These are phyloP conservation scores for Heliornis fulica DNA, from an alignment of 2,113 vertebrate genomes.

Conservation along the genomic window DNA sequence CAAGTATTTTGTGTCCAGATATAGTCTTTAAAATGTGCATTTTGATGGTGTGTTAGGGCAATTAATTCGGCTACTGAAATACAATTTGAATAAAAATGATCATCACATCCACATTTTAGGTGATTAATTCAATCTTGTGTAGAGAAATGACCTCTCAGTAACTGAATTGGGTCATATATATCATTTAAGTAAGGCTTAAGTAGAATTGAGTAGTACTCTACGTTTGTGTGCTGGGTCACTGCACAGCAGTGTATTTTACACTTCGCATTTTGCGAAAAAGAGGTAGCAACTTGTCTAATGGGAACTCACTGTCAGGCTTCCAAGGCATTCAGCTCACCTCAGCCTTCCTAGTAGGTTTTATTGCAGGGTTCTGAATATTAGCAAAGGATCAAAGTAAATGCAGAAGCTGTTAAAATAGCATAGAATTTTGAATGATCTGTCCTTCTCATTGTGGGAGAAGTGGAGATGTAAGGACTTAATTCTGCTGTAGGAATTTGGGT, in stretches of 20 bases:
- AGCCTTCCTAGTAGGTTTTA: not conserved
- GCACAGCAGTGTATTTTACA: not conserved
- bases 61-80: not conserved
- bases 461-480: not conserved
- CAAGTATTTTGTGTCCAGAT: not conserved
- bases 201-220: not conserved
- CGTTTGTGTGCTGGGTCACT: constrained; percentile 11
- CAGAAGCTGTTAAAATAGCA: not conserved
- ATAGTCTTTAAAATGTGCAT: not conserved
- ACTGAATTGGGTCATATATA: not conserved
- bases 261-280: not conserved
- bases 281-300: not conserved
- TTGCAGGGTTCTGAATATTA: not conserved
- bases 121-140: not conserved
- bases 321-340: not conserved
- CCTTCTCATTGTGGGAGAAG: not conserved
- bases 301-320: not conserved
- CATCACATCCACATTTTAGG: not conserved
- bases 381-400: not conserved
- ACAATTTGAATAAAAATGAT: not conserved
- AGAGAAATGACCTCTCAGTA: not conserved
- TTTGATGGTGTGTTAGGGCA: not conserved
- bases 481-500: not conserved
- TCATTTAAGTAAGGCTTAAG: not conserved
- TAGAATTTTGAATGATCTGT: not conserved